Conservation (phyloP, 2,888 invertebrate genomes). For the Smittia sp. region DNA sequence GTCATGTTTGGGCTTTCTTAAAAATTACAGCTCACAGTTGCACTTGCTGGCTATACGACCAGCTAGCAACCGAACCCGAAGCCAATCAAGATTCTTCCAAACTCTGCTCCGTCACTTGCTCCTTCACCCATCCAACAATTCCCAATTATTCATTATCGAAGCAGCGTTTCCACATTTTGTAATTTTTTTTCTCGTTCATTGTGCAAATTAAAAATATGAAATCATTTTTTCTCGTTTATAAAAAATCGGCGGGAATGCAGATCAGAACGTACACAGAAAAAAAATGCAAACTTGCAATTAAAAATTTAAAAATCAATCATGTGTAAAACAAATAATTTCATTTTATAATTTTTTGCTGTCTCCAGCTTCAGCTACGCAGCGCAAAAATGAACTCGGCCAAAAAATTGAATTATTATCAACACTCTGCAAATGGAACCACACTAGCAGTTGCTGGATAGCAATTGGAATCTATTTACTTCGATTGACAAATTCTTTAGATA, state of each 20-base stretch:
- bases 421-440: too few relatives aligned
- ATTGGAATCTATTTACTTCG: too few relatives aligned
- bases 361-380: conserved; percentile 34
- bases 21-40: too few relatives aligned
- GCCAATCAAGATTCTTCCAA: too few relatives aligned
- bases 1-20: too few relatives aligned
- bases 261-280: not conserved
- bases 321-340: conserved; percentile 41
- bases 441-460: too few relatives aligned
- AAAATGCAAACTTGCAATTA: conserved; percentile 41
- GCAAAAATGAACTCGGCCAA: conserved; percentile 13
- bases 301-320: conserved; percentile 41
- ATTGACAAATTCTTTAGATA: not conserved
- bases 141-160: conserved; percentile 38
- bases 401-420: conserved; percentile 38
- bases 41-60: too few relatives aligned
- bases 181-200: conserved; percentile 25
- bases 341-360: conserved; percentile 34
- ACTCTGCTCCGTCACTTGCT: too few relatives aligned
- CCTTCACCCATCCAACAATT: too few relatives aligned
- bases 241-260: not conserved
- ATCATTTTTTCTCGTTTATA: not conserved
- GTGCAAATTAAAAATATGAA: conserved; percentile 36
- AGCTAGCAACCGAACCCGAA: too few relatives aligned
- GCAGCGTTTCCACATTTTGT: conserved; percentile 25